Base-by-base conservation (phyloP, 2,113 vertebrate species). In the Chaetorhynchus papuensis region DNA sequence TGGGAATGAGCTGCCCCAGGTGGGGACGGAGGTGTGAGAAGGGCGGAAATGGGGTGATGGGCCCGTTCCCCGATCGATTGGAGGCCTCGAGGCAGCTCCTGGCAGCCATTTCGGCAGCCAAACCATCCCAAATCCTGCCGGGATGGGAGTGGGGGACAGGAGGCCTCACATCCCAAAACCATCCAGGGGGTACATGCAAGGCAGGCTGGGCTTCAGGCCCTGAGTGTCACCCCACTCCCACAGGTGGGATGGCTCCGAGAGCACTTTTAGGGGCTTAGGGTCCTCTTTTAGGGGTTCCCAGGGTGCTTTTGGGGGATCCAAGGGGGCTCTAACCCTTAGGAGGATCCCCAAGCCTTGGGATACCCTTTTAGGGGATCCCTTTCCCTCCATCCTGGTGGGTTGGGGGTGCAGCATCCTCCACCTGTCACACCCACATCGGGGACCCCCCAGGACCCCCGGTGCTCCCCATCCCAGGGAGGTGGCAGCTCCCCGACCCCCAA, bases 21-120 rank as follows among this genome's bases (percentile, higher is more conserved):
- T 2, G 26, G 45, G 28, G 28, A n/a, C 0, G 4, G 53, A 49
- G 64, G 75, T 4, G 14, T 1, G 35, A 45, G 57, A 30, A 81
- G 33, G 90, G 63, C 68, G 42, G 92, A 89, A 89, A 70, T 35
- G 24, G 5, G 10, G 35, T 15, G 30, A 65, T 31, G 60, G 47
- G 17, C 8, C 44, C 1, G 0, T 47, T 56, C 35, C 21, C 19
- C 7, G 0, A 2, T 9, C 0, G 7, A 47, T 4, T 16, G 0
- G 56, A 70, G 82, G 47, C 16, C 31, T 71, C 2, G 1, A 65
- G 31, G 69, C 30, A 18, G 56, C 42, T 77, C 9, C 45, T 53
- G 82, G 78, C 69, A 52, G 87, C 68, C 71, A 53, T 63, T 78
- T 61, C 5, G 0, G 77, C 30, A 10, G 56, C 6, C 10, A 82